Base-by-base conservation (phyloP, 2,888 invertebrate genomes). In the Acronicta alni region DNA sequence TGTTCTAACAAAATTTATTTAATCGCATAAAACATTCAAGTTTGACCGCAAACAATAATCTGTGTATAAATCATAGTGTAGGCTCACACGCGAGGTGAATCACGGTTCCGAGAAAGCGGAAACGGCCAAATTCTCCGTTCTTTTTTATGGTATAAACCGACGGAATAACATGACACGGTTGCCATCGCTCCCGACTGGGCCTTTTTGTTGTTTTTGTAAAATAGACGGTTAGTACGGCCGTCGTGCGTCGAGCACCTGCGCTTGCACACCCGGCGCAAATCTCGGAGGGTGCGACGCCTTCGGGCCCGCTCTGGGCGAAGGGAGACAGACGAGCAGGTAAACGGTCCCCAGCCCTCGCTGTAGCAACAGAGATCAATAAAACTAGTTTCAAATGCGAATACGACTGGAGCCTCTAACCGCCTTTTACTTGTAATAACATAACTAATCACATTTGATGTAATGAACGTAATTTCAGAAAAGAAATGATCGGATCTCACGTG, bases 71-170 rank as follows among this genome's bases (percentile, higher is more conserved):
- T 92, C 91, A 90, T 91, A 89, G 86, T 81, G 80, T 74, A 67
- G 61, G 77, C 87, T 87, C 85, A 85, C 89, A 90, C 89, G 90
- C 89, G 87, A 90, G 82, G 86, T 93, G 92, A 93, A 88, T 93
- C 93, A 92, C 88, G 73, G 86, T 91, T 91, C 91, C 88, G 85
- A 89, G 92, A 91, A 92, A 91, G 89, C 93, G 93, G 92, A 93
- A 92, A 92, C 91, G 85, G 87, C 90, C 82, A 84, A 91, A 92
- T 92, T 91, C 91, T 90, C 86, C 82, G 83, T 85, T 87, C 80
- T 79, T 90, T 91, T 89, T 90, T 89, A 84, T 85, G 74, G 70
- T 87, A 83, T 85, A 86, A 89, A 67, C 86, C 89, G 86, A 75
- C 87, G 57, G 78, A 86, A 82, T 85, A 73, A 73, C 67, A 73